Evolutionary conservation across 2,888 invertebrate species (phyloP).

Genomic region (Formica aserva): DNA sequence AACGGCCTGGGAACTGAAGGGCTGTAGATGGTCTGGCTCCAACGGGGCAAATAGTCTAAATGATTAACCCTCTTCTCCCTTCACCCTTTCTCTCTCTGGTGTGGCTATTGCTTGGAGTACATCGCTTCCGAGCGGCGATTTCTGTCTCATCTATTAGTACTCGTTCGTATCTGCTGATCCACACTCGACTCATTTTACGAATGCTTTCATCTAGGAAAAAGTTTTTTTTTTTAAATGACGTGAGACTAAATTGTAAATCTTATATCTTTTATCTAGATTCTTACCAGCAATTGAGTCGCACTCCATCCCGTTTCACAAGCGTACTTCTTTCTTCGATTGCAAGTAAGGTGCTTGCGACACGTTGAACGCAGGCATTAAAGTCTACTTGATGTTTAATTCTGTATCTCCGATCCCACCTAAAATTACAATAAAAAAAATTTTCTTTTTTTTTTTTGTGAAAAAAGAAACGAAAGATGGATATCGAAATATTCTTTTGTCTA

Average conservation of each 20-base stretch:
- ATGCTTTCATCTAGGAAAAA: not conserved
- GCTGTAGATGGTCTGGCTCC: slow-evolving; percentile 55
- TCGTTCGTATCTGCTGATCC: not conserved
- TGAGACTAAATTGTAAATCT: not conserved
- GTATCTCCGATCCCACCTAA: not conserved
- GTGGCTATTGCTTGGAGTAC: slow-evolving; percentile 23
- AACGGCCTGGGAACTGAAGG: slow-evolving; percentile 69
- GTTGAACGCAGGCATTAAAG: slow-evolving; percentile 17
- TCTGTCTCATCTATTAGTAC: not conserved
- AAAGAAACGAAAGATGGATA: not conserved
- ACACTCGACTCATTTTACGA: not conserved
- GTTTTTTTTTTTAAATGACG: not conserved
- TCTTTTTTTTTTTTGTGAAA: not conserved
- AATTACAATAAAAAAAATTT: not conserved
- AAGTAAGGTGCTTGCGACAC: not conserved
- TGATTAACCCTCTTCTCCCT: slow-evolving; percentile 57
- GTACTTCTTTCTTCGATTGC: not conserved
- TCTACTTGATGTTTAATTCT: not conserved
- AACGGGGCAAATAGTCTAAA: slow-evolving; percentile 63
- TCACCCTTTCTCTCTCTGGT: not conserved
- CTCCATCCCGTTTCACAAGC: not conserved
- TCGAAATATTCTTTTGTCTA: not conserved
- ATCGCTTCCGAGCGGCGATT: not conserved
- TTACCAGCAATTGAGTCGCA: not conserved
- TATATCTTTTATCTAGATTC: not conserved